These are phyloP conservation scores for Pipra filicauda DNA, from an alignment of 2,113 vertebrate genomes.

Conservation along the genomic window DNA sequence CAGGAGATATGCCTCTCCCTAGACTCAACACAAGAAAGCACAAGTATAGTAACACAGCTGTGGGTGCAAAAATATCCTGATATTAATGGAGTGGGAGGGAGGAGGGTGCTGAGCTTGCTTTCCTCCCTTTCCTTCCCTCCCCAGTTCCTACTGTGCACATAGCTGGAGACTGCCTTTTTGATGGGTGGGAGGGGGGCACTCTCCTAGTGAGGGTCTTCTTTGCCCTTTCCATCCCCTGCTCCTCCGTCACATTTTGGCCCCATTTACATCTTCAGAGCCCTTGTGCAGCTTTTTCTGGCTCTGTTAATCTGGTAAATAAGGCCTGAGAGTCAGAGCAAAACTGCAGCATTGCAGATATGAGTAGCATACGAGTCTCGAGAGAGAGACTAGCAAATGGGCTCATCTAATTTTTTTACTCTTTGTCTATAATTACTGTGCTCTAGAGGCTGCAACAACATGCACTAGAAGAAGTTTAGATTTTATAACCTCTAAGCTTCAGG, in stretches of 20 bases:
- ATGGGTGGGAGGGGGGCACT: not conserved
- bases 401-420: not conserved
- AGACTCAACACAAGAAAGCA: constrained; percentile 8
- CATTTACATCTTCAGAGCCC: not conserved
- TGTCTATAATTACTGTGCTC: not conserved
- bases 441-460: not conserved
- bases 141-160: not conserved
- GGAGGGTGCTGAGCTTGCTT: constrained; percentile 18
- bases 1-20: not conserved
- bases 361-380: not conserved
- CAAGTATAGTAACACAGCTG: constrained; percentile 59
- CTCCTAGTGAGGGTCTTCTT: not conserved
- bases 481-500: not conserved
- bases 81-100: not conserved
- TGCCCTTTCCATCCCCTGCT: fast-evolving
- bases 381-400: not conserved
- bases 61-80: constrained; percentile 38
- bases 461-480: not conserved
- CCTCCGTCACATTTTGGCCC: not conserved
- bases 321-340: not conserved
- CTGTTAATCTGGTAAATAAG: not conserved
- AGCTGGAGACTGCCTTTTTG: not conserved
- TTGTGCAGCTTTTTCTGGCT: not conserved
- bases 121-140: not conserved
- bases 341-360: not conserved